Percentiles rank a stretch among this genome's conserved stretches.
phyloP scores from a whole-genome alignment of 2,888 invertebrate species.

The Trichacis sp. region DNA sequence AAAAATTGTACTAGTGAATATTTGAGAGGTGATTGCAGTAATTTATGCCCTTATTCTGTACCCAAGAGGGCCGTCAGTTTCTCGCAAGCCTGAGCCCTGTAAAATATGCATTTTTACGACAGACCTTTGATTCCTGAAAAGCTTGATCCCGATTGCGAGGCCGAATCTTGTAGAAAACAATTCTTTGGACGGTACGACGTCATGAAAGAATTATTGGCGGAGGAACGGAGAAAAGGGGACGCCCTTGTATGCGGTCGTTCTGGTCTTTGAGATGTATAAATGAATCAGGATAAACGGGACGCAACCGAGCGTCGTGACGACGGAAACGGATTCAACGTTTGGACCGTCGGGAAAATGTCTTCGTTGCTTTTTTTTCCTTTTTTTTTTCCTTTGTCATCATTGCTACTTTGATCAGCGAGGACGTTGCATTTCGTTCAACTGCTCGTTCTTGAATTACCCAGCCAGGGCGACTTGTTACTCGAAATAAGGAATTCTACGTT shows the following conservation, averaged over 20 bases:
- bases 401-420: too few species aligned
- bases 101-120: constrained; percentile 22
- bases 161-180: constrained; percentile 29
- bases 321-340: constrained; percentile 27
- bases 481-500: too few species aligned
- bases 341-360: constrained; percentile 20
- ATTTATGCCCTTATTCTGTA: neutral
- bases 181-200: constrained; percentile 31
- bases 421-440: too few species aligned
- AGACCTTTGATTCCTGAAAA: constrained; percentile 12
- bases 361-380: constrained; percentile 2
- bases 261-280: constrained; percentile 40
- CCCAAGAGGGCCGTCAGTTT: neutral
- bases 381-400: too few species aligned
- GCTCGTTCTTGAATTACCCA: too few species aligned
- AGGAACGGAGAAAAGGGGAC: constrained; percentile 24
- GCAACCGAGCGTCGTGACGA: constrained; percentile 23
- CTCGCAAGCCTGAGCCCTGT: constrained; percentile 9
- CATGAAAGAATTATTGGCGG: constrained; percentile 41
- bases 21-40: neutral
- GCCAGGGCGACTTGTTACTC: too few species aligned
- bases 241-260: constrained; percentile 32
- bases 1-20: neutral
- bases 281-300: constrained; percentile 40
- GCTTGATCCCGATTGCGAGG: constrained; percentile 26